Conservation (phyloP, 2,888 invertebrate species). For the Leptopilina drosophilae region DNA sequence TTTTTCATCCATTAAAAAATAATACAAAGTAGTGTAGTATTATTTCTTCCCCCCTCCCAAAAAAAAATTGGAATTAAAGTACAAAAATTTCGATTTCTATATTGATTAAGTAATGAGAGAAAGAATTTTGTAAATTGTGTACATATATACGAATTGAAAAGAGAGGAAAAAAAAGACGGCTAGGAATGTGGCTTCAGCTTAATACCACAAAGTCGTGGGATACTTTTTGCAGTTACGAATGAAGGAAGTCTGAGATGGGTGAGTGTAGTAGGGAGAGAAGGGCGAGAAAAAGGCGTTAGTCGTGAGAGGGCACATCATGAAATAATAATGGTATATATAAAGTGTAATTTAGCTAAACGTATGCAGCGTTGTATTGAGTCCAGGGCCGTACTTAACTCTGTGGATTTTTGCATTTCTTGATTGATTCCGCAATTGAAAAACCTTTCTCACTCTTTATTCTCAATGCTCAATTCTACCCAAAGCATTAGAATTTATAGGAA, state of each 20-base stretch:
- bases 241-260: slow-evolving; percentile 35
- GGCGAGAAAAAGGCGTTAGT: slow-evolving; percentile 66
- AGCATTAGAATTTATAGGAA: no score
- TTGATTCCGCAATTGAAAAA: slow-evolving; percentile 10
- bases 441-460: background rate
- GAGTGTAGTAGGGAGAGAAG: slow-evolving; percentile 46
- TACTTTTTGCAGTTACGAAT: slow-evolving; percentile 41
- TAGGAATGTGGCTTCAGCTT: slow-evolving; percentile 36
- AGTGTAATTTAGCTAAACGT: slow-evolving; percentile 75
- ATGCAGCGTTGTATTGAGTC: slow-evolving; percentile 70
- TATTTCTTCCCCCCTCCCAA: no score
- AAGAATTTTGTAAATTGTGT: no score
- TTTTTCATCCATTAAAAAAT: no score
- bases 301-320: slow-evolving; percentile 69
- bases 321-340: slow-evolving; percentile 74
- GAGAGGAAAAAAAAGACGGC: background rate
- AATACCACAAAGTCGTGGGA: slow-evolving; percentile 37
- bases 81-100: no score
- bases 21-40: no score
- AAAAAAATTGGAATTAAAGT: no score
- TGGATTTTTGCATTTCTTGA: slow-evolving; percentile 46
- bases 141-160: background rate
- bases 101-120: no score
- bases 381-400: slow-evolving; percentile 66
- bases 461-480: no score